These are phyloP conservation scores for Parauchenoglanis punctatus DNA, from an alignment of 2,797 vertebrate species.

Conservation along the genomic window DNA sequence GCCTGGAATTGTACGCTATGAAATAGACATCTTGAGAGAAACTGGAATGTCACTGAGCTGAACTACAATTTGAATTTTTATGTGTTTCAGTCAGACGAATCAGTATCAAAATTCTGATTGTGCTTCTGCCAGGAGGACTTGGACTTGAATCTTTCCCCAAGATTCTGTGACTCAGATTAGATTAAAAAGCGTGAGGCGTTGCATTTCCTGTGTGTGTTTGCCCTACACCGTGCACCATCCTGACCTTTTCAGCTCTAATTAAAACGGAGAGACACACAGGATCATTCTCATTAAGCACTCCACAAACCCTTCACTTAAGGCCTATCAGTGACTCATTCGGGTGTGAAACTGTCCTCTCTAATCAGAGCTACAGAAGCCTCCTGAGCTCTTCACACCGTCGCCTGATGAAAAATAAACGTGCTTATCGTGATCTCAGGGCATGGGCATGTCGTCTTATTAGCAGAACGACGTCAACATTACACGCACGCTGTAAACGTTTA, in stretches of 20 bases:
- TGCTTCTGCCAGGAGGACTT: background rate
- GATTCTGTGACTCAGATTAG: background rate
- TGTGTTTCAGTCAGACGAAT: background rate
- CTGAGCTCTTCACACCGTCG: background rate
- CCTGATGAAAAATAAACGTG: background rate
- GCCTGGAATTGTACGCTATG: too few relatives aligned
- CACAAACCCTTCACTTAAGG: slow-evolving; percentile 70
- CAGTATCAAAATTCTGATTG: background rate
- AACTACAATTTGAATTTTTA: background rate
- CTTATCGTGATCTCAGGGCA: background rate
- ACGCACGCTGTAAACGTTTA: background rate
- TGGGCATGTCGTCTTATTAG: background rate
- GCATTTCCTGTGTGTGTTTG: slow-evolving; percentile 33
- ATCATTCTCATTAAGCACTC: slow-evolving; percentile 71
- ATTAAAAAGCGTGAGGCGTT: slow-evolving; percentile 29
- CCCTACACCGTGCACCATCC: slow-evolving; percentile 55
- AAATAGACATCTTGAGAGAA: background rate
- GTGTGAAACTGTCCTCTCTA: slow-evolving; percentile 66
- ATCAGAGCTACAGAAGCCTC: slow-evolving; percentile 39
- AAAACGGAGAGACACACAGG: slow-evolving; percentile 62
- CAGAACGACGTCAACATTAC: background rate
- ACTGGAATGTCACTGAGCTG: background rate
- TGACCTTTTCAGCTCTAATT: slow-evolving; percentile 67
- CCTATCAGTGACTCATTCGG: slow-evolving; percentile 66
- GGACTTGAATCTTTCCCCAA: background rate